Evolutionary conservation across 2,888 invertebrate species (phyloP).

Genomic region (Pyrgus malvae): DNA sequence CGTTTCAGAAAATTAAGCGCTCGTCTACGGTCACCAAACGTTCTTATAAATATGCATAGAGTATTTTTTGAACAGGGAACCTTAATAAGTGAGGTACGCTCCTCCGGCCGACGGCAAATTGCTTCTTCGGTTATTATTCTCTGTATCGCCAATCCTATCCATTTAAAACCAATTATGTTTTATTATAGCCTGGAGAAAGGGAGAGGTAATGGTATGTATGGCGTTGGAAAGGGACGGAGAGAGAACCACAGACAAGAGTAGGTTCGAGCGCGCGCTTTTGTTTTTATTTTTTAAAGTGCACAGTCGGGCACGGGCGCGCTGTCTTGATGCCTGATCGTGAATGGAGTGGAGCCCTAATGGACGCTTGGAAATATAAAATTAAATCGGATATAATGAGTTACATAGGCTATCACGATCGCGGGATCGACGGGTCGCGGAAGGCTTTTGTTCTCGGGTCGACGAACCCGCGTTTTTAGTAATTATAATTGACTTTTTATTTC

Average conservation of each 20-base stretch:
- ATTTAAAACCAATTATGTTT: conserved; percentile 80
- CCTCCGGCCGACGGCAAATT: conserved; percentile 59
- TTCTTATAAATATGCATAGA: conserved; percentile 63
- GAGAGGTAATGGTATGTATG: conserved; percentile 40
- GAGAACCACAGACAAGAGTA: conserved; percentile 52
- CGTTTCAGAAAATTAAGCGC: conserved; percentile 29
- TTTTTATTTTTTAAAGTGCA: conserved; percentile 44
- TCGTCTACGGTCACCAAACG: conserved; percentile 29
- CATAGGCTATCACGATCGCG: conserved; percentile 58
- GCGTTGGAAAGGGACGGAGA: conserved; percentile 50
- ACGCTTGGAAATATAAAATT: conserved; percentile 69
- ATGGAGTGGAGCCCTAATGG: conserved; percentile 71
- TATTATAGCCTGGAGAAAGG: conserved; percentile 61
- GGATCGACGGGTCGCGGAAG: conserved; percentile 56
- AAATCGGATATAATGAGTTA: conserved; percentile 70
- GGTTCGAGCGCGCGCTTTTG: conserved; percentile 44
- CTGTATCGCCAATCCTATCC: conserved; percentile 75
- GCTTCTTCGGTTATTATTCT: conserved; percentile 59
- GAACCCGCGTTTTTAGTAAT: conserved; percentile 57
- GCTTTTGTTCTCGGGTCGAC: conserved; percentile 60
- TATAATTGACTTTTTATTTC: conserved; percentile 57
- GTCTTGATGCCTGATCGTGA: conserved; percentile 55
- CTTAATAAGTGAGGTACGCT: conserved; percentile 57
- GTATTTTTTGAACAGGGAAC: conserved; percentile 58
- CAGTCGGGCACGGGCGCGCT: conserved; percentile 52